Evolutionary conservation across 2,113 vertebrate species (phyloP).

Genomic region (Lipotes vexillifer): DNA sequence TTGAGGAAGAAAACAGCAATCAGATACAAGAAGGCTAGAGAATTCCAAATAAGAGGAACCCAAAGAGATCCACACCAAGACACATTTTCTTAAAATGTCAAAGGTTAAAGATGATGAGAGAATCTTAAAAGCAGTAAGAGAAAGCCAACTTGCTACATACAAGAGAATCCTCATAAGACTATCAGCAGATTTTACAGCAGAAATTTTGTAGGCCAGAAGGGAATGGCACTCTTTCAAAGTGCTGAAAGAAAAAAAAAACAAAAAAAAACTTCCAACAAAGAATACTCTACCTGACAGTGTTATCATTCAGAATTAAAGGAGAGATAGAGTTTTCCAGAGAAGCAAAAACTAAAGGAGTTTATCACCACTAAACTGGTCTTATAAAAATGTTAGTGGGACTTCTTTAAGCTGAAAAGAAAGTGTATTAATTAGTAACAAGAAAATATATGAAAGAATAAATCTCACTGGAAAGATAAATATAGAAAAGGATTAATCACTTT

Average conservation of each 20-base stretch:
- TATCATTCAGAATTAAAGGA: background rate
- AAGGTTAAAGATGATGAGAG: background rate
- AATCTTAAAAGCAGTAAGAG: background rate
- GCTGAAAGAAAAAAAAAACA: no score
- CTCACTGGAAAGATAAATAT: background rate
- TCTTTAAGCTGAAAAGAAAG: background rate
- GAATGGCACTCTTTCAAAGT: background rate
- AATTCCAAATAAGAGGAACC: background rate
- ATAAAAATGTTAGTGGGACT: background rate
- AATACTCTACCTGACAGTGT: background rate
- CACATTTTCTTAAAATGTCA: background rate
- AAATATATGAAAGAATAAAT: background rate
- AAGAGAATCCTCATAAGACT: background rate
- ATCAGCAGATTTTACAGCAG: background rate
- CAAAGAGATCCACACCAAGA: background rate
- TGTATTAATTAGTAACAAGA: background rate
- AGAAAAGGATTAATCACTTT: background rate
- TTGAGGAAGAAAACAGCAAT: no score
- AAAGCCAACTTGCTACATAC: background rate
- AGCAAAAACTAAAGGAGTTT: background rate
- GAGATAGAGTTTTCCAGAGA: background rate
- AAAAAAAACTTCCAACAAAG: background rate
- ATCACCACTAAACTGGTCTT: background rate
- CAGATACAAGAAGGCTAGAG: background rate
- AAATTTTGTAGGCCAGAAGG: background rate